These are phyloP conservation scores for Acanthornis magna DNA, from an alignment of 2,797 vertebrate genomes.

Conservation along the genomic window DNA sequence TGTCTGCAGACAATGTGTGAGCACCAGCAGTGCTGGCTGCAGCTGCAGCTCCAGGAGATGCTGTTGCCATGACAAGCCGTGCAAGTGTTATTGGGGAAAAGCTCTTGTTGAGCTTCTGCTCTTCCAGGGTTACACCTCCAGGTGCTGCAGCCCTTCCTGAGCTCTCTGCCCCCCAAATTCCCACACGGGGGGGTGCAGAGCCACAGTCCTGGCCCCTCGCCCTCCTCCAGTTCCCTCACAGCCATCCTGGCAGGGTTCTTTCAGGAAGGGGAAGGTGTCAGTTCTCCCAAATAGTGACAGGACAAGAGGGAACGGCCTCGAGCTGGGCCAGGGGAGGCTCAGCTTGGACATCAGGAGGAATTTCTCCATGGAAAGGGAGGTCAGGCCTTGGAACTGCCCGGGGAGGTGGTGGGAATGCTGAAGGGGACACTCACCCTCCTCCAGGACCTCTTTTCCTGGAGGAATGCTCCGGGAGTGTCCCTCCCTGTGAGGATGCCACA, in stretches of 20 bases:
- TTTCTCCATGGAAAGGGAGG: background rate
- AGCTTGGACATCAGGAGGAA: background rate
- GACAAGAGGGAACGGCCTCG: background rate
- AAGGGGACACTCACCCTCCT: background rate
- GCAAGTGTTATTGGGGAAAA: background rate
- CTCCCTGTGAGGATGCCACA: background rate
- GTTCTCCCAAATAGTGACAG: background rate
- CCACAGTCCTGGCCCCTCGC: fast-evolving
- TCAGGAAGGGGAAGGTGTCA: background rate
- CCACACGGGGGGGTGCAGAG: fast-evolving
- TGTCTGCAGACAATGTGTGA: background rate
- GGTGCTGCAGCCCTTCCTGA: background rate
- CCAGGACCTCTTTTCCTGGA: background rate
- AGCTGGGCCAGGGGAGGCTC: background rate
- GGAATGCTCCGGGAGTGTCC: fast-evolving
- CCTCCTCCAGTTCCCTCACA: background rate
- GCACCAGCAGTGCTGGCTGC: background rate
- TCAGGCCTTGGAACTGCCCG: fast-evolving
- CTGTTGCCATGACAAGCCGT: slow-evolving; percentile 44
- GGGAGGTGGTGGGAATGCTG: background rate
- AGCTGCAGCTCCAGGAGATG: background rate
- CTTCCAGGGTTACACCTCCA: background rate
- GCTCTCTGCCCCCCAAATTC: fast-evolving
- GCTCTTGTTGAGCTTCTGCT: background rate
- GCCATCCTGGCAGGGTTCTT: background rate